These are phyloP conservation scores for Nymphalis c-album DNA, from an alignment of 2,888 invertebrate species.

Conservation along the genomic window DNA sequence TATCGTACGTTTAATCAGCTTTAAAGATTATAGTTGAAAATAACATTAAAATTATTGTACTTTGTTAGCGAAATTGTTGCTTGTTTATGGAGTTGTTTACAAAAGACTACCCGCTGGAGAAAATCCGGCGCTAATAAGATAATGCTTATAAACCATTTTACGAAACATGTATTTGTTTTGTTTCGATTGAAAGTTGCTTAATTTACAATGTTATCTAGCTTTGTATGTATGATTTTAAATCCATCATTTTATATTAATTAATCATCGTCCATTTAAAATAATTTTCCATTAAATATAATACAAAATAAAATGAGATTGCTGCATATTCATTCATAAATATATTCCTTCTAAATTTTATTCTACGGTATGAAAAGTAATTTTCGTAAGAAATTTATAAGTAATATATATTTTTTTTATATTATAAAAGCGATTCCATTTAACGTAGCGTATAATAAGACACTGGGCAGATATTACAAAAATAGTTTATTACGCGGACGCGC, in stretches of 20 bases:
- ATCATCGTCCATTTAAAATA: too few species aligned
- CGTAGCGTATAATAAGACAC: constrained; percentile 56
- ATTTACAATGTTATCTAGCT: too few species aligned
- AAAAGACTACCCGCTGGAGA: constrained; percentile 10
- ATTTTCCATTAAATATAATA: too few species aligned
- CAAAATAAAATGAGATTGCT: too few species aligned
- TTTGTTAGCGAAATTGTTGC: constrained; percentile 2
- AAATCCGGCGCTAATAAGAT: constrained; percentile 12
- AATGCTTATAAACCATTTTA: constrained; percentile 18
- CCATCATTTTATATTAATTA: too few species aligned
- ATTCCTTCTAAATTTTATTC: background rate
- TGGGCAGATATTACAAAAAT: constrained; percentile 56
- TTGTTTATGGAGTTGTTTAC: constrained; percentile 24
- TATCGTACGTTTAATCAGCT: constrained; percentile 2
- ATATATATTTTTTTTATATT: constrained; percentile 30
- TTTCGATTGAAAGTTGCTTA: background rate
- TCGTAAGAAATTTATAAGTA: constrained; percentile 22
- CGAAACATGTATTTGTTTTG: constrained; percentile 4
- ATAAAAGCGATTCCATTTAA: constrained; percentile 46
- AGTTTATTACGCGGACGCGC: constrained; percentile 61
- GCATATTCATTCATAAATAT: too few species aligned
- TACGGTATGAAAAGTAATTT: constrained; percentile 3
- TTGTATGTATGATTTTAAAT: too few species aligned
- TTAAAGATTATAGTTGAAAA: constrained; percentile 11
- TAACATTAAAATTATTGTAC: constrained; percentile 13